Conservation (phyloP, 2,888 invertebrate genomes). For the Syrphus vitripennis region DNA sequence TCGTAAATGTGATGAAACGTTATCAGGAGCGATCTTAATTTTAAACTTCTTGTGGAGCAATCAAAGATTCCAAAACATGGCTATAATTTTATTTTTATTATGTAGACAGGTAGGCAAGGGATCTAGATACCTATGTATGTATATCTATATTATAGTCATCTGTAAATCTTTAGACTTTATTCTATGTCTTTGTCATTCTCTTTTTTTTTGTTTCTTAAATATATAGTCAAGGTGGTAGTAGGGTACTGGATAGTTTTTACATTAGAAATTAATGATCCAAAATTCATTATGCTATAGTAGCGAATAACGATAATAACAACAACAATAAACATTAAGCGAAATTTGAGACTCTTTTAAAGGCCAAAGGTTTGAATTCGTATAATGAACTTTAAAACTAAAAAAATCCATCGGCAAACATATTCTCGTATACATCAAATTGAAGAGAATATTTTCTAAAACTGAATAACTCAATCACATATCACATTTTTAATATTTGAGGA, state of each 20-base stretch:
- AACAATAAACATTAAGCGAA: background rate
- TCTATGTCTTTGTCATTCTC: background rate
- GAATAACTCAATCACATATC: no score
- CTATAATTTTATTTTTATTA: constrained; percentile 75
- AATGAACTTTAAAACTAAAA: no score
- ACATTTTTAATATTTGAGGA: no score
- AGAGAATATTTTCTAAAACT: no score
- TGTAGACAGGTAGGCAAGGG: background rate
- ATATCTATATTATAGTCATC: background rate
- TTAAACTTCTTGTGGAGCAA: constrained; percentile 73
- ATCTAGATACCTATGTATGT: background rate
- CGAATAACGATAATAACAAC: background rate
- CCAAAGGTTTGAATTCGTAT: background rate
- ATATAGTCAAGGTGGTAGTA: background rate
- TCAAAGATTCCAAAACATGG: constrained; percentile 73
- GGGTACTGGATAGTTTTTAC: constrained; percentile 4
- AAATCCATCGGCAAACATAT: no score
- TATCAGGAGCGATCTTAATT: constrained; percentile 72
- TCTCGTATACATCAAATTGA: no score
- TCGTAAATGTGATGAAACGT: constrained; percentile 71
- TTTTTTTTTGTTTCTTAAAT: constrained; percentile 30
- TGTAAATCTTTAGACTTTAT: background rate
- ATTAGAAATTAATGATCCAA: constrained; percentile 26
- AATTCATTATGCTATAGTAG: background rate
- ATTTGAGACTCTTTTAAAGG: background rate